Base-by-base conservation (phyloP, 2,113 vertebrate genomes). In the Ailuropoda melanoleuca region DNA sequence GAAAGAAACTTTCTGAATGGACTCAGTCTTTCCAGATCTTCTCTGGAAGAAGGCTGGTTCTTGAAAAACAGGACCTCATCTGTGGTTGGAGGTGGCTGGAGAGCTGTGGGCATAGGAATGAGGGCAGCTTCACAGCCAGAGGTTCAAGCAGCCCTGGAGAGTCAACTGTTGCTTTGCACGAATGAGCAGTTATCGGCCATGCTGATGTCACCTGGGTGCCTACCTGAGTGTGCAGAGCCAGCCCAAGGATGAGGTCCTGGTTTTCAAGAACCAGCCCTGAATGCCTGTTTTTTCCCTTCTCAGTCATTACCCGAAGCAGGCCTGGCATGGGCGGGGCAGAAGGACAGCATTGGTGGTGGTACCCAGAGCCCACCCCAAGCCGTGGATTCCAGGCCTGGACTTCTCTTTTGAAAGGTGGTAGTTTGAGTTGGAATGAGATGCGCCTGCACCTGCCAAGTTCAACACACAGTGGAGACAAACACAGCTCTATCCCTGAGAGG, bases 391-490 rank as follows among this genome's bases (percentile, higher is more conserved):
- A 55, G 96, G 85, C 70, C 88, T 62, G 8, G 88, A 48, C 93
- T 75, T 97, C 98, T 58, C 96, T 97, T 95, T 4, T 0, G 96
- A 97, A 99, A 98, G 98, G 98, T 96, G 96, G 98, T 74, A 31
- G 97, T 97, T 98, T 97, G 92, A 96, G 96, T 83, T 98, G 98
- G 98, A 98, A 96, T 62, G 88, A 96, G 97, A 90, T 8, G 0
- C 2, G 2, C 6, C 50, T 0, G 48, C 77, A 98, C 97, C 97
- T 98, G 98, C 99, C 99, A 99, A 99, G 91, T 98, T 97, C 98
- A 99, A 98, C 98, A 98, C 19, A 46, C 91, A 94, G 97, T 2
- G 0, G 85, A 98, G 97, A 99, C 98, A 98, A 98, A 97, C 95
- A 84, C 62, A 3, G 89, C 97, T 98, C 97, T 98, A 77, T 98